Evolutionary conservation across 2,113 vertebrate genomes (phyloP).

Genomic region (Pterocles burchelli): DNA sequence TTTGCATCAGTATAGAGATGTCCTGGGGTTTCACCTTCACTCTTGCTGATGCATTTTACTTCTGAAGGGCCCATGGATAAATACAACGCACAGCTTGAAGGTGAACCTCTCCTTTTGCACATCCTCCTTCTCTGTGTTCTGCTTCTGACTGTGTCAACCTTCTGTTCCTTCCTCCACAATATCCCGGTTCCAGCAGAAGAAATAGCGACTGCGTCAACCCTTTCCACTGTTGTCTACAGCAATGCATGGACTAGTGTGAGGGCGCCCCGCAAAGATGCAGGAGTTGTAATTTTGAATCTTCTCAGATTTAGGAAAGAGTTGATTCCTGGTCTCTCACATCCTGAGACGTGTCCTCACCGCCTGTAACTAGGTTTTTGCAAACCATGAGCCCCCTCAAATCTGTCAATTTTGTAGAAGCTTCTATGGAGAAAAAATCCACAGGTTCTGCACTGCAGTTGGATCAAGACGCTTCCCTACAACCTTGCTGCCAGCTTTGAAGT

Average conservation of each 20-base stretch:
- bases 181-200: neutral
- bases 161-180: neutral
- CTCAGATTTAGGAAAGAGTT: neutral
- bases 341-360: neutral
- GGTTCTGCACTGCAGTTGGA: neutral
- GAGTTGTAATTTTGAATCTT: neutral
- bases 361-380: neutral
- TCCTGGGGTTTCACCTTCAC: neutral
- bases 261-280: neutral
- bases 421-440: neutral
- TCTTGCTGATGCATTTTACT: neutral
- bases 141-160: fast-evolving
- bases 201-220: neutral
- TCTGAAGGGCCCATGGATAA: neutral
- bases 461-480: neutral
- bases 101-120: neutral
- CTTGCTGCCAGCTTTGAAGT: neutral
- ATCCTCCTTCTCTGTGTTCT: neutral
- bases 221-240: neutral
- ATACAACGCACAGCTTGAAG: neutral
- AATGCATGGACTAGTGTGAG: neutral
- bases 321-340: fast-evolving
- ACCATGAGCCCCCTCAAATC: neutral
- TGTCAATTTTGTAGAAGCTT: neutral
- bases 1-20: neutral